These are phyloP conservation scores for Caradrina kadenii DNA, from an alignment of 2,888 invertebrate species.

Conservation along the genomic window DNA sequence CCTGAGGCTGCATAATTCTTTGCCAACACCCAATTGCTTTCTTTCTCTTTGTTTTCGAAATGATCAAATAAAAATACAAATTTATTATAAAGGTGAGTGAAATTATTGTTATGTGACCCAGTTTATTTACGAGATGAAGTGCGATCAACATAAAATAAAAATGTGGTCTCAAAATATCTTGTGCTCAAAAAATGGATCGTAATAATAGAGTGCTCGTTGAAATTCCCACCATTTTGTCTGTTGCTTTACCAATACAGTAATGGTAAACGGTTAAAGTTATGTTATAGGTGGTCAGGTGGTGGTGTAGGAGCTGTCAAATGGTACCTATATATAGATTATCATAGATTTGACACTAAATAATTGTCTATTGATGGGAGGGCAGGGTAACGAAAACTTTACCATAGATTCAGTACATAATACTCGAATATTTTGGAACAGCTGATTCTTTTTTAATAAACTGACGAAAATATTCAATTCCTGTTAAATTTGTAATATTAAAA, in stretches of 20 bases:
- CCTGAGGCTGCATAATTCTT: constrained; percentile 1
- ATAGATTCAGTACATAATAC: too few species aligned
- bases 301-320: too few species aligned
- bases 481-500: too few species aligned
- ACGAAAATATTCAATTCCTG: too few species aligned
- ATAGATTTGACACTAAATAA: too few species aligned
- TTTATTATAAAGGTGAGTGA: neutral
- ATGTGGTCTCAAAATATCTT: neutral
- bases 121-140: neutral
- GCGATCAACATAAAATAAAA: neutral
- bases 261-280: too few species aligned
- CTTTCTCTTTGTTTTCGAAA: neutral
- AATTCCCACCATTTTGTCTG: constrained; percentile 4
- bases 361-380: too few species aligned
- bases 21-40: constrained; percentile 14
- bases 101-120: neutral
- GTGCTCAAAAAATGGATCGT: neutral
- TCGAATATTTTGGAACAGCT: too few species aligned
- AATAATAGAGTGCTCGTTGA: neutral
- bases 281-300: too few species aligned
- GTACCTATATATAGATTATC: too few species aligned
- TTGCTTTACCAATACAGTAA: constrained; percentile 1
- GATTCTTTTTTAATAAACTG: too few species aligned
- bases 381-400: too few species aligned
- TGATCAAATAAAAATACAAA: neutral